Conservation (phyloP, 2,888 invertebrate species). For the Anarsia innoxiella region DNA sequence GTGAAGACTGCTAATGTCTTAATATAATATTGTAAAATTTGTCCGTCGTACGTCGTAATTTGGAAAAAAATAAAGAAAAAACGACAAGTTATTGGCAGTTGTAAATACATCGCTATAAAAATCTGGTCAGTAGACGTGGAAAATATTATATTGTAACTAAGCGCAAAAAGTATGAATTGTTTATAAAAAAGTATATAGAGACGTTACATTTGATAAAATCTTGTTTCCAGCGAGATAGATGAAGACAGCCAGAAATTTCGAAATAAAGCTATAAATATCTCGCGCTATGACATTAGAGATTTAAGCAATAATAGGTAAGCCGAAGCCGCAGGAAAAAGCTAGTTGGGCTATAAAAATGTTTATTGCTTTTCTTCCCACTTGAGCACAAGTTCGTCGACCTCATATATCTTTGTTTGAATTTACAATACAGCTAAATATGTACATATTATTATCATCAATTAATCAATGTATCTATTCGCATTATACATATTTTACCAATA, state of each 20-base stretch:
- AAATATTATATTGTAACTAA: not conserved
- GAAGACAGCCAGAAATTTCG: slow-evolving; percentile 5
- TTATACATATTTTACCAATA: not conserved
- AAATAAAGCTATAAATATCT: slow-evolving; percentile 14
- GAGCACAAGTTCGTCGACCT: slow-evolving; percentile 46
- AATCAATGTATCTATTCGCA: slow-evolving; percentile 37
- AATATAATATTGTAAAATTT: not conserved
- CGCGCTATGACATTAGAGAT: slow-evolving; percentile 22
- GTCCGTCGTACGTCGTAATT: not conserved
- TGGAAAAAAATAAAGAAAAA: not conserved
- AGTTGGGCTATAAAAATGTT: slow-evolving; percentile 56
- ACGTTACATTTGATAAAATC: slow-evolving; percentile 5
- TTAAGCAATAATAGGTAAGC: slow-evolving; percentile 30
- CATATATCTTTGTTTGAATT: slow-evolving; percentile 55
- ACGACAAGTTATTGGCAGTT: slow-evolving; percentile 1
- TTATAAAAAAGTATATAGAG: not conserved
- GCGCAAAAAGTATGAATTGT: not conserved
- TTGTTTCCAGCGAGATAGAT: slow-evolving; percentile 2
- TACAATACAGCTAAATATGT: slow-evolving; percentile 62
- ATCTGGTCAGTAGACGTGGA: not conserved
- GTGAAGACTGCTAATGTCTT: not conserved
- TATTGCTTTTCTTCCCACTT: slow-evolving; percentile 66
- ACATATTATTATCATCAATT: slow-evolving; percentile 61
- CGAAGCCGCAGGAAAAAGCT: slow-evolving; percentile 41
- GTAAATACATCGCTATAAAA: slow-evolving; percentile 4